phyloP scores from a whole-genome alignment of 2,797 vertebrate species.

The Myotis daubentonii region DNA sequence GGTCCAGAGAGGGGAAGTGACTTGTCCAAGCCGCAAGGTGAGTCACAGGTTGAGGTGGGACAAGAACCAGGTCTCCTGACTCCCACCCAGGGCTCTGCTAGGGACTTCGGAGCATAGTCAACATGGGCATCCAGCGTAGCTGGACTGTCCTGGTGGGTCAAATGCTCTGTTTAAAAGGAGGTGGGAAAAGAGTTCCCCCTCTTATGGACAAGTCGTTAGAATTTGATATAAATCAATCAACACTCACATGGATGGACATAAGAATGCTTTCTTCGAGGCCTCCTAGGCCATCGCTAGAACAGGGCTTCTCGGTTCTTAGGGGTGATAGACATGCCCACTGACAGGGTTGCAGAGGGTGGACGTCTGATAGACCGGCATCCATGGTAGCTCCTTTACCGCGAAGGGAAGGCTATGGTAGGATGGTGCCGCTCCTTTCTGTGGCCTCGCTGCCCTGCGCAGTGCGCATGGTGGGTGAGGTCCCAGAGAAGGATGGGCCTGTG shows the following conservation, averaged over 20 bases:
- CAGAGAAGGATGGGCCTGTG: background rate
- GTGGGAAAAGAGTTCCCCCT: background rate
- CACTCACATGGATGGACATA: background rate
- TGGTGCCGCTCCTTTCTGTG: background rate
- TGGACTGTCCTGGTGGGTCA: background rate
- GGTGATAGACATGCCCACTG: fast-evolving
- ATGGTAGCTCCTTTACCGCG: background rate
- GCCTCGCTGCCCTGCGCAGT: background rate
- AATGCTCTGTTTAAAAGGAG: background rate
- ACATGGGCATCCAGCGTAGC: background rate
- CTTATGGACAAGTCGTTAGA: background rate
- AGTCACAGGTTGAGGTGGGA: conserved; percentile 54
- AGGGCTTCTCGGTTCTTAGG: background rate
- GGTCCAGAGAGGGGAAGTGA: conserved; percentile 73
- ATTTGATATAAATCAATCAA: background rate
- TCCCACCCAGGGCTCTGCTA: conserved; percentile 36
- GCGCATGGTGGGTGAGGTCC: background rate
- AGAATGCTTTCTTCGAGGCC: background rate
- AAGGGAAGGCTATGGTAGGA: background rate
- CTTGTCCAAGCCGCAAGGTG: conserved; percentile 70
- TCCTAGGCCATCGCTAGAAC: background rate
- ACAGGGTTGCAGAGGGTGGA: background rate
- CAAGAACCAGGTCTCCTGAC: conserved; percentile 79
- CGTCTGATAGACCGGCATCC: background rate
- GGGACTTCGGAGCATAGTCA: background rate